Base-by-base conservation (phyloP, 2,113 vertebrate species). In the Aptenodytes patagonicus region DNA sequence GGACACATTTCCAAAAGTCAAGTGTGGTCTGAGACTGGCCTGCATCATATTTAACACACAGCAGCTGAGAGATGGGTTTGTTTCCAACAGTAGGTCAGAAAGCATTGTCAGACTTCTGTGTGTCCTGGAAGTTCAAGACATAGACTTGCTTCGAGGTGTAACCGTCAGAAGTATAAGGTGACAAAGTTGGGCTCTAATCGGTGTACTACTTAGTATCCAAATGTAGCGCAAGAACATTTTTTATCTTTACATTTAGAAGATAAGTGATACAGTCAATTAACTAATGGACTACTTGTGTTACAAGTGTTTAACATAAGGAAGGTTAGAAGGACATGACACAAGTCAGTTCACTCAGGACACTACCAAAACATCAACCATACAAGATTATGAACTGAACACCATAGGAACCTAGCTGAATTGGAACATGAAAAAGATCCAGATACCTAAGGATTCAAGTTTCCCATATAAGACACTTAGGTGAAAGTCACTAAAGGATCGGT, bases 401-500 rank as follows among this genome's bases (percentile, higher is more conserved):
- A 65, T 0, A 42, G 17, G 19, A 85, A 82, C 11, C 19, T 15
- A 29, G 17, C 8, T 20, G 40, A 68, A 72, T 0, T 3, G 0
- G 13, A 87, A 88, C 8, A 12, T 3, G 17, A 72, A 65, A 93
- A 52, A 9, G 6, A 62, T 6, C 13, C 15, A 34, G 24, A 62
- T 17, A 80, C 25, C 29, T 3, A 36, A 62, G 24, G 42, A 73
- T 19, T 42, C 20, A 28, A 25, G 5, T 22, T 90, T 73, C 46
- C 57, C 73, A 62, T 26, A 54, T 0, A 4, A 61, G 12, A 71
- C 0, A 0, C 34, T 32, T 6, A 10, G 8, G n/a, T 44, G n/a
- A 54, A 90, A 95, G n/a, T 28, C 64, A 66, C 15, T 49, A 31
- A 31, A 38, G 40, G 11, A 49, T 31, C 52, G 34, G 29, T 47